These are phyloP conservation scores for Triplophysa dalaica DNA, from an alignment of 2,113 vertebrate genomes.

Conservation along the genomic window DNA sequence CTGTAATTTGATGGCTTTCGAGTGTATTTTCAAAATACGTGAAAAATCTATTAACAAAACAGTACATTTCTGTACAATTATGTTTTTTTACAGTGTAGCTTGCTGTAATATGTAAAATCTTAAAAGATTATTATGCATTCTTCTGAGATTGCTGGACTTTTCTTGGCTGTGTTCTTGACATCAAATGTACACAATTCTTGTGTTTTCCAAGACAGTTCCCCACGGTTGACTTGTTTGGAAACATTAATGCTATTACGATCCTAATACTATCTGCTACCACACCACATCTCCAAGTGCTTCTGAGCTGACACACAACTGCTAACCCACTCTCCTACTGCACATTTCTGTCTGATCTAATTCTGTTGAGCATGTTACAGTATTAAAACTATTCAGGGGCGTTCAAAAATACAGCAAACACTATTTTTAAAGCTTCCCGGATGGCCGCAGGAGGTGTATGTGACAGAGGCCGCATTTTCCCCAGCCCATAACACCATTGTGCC, in stretches of 20 bases:
- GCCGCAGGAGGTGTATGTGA: background rate
- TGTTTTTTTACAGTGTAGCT: background rate
- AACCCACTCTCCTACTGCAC: background rate
- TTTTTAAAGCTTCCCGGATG: slow-evolving; percentile 30
- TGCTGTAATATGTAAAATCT: background rate
- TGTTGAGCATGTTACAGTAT: slow-evolving; percentile 10
- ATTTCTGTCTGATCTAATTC: background rate
- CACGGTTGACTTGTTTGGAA: too few species aligned
- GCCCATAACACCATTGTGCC: background rate
- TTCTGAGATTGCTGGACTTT: too few species aligned
- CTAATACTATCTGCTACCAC: background rate
- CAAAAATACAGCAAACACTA: slow-evolving; percentile 34
- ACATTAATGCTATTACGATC: background rate
- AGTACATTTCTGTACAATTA: too few species aligned
- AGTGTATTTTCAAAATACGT: too few species aligned
- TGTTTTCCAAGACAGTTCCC: too few species aligned
- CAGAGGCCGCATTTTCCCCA: background rate
- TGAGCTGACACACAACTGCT: background rate
- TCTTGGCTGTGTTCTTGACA: too few species aligned
- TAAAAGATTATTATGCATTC: too few species aligned
- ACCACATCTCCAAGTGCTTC: background rate
- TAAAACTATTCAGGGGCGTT: slow-evolving; percentile 32
- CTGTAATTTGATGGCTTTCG: too few species aligned
- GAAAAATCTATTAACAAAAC: too few species aligned
- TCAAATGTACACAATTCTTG: too few species aligned